Conservation (phyloP, 2,113 vertebrate species). For the Gracilinanus agilis region DNA sequence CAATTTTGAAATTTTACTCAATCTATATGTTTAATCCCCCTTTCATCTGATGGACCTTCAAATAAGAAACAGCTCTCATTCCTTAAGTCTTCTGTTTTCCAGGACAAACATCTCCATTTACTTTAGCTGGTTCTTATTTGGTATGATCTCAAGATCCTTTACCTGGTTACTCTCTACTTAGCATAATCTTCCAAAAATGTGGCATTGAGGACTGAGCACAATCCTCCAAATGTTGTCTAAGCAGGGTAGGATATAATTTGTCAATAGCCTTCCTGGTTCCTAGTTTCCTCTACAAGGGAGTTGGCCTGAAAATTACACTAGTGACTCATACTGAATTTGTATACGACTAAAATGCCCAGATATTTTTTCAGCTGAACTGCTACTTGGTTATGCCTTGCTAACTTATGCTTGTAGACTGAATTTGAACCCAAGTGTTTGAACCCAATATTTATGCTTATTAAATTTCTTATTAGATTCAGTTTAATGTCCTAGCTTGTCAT, state of each 20-base stretch:
- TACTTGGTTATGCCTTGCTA: not conserved
- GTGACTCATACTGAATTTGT: not conserved
- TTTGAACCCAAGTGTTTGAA: not conserved
- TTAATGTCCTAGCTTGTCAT: not conserved
- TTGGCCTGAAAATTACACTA: not conserved
- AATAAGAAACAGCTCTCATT: not conserved
- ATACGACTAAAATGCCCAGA: not conserved
- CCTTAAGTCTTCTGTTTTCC: not conserved
- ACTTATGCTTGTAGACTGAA: not conserved
- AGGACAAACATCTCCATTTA: not conserved
- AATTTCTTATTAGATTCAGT: not conserved
- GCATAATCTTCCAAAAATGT: not conserved
- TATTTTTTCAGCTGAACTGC: not conserved
- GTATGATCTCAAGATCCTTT: not conserved
- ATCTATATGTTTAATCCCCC: not conserved
- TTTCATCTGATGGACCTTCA: not conserved
- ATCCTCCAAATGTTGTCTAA: not conserved
- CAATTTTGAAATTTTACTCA: not conserved
- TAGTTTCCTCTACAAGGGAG: not conserved
- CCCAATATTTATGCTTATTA: not conserved
- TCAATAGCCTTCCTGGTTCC: not conserved
- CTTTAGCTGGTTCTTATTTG: not conserved
- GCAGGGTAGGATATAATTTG: not conserved
- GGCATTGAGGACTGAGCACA: not conserved
- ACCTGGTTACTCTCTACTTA: not conserved